Base-by-base conservation (phyloP, 2,888 invertebrate species). In the Dendrolimus pini region DNA sequence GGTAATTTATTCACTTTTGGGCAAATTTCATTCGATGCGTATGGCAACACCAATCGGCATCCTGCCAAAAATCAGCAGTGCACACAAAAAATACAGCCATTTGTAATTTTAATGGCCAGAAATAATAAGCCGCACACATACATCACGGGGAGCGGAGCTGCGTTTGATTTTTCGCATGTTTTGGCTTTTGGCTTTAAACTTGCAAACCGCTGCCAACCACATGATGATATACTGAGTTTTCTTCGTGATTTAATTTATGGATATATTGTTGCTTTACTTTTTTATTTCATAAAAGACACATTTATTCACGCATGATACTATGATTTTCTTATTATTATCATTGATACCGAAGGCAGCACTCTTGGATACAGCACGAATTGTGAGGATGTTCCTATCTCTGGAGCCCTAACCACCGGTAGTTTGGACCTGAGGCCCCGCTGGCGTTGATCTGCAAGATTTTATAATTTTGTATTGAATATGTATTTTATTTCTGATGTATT, bases 61-160 rank as follows among this genome's bases (percentile, higher is more conserved):
- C 56, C 68, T 81, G 88, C 87, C 88, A 88, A 80, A 80, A 81
- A 80, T 75, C 69, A 75, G 72, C 68, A 67, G 68, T 67, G 73
- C 66, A 68, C 61, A 62, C 67, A 74, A 81, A 80, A 76, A 82
- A 77, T 65, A 64, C 56, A 61, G 55, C 65, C 79, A 82, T 85
- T 80, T 77, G 81, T 83, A 83, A 82, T 87, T 84, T 87, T 83
- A 88, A 88, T 86, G 85, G 87, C 72, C 75, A 80, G 81, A 85
- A 88, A 88, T 88, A 88, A 87, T 88, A 86, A 88, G 82, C 83
- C 69, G 55, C 58, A 47, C 47, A 47, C 74, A 78, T 88, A 80
- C 83, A 85, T 88, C 85, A 85, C 61, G 65, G 66, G 67, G 64
- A 52, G 61, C 66, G 66, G 69, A 65, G 68, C 75, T 83, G 83